These are phyloP conservation scores for Bradysia coprophila DNA, from an alignment of 1,140 invertebrate genomes.

Conservation along the genomic window DNA sequence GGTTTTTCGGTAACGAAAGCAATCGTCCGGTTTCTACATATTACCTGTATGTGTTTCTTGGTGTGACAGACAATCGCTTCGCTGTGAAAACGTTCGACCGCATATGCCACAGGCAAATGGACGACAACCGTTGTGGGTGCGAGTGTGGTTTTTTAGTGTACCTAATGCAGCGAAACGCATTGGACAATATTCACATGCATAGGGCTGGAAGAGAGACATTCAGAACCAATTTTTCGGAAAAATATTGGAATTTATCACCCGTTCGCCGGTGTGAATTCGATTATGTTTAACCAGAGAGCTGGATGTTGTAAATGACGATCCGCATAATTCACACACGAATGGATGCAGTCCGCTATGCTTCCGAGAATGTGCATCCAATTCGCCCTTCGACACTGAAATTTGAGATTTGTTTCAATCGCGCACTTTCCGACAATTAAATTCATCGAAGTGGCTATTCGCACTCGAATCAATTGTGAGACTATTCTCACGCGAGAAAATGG, in stretches of 20 bases:
- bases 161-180: conserved; percentile 52
- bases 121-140: conserved; percentile 61
- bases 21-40: background rate
- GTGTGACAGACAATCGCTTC: conserved; percentile 40
- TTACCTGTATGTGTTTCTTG: conserved; percentile 35
- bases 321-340: conserved; percentile 52
- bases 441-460: no score
- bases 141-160: conserved; percentile 41
- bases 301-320: conserved; percentile 53
- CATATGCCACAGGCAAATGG: conserved; percentile 71
- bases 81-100: conserved; percentile 51
- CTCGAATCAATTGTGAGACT: no score
- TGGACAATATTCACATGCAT: conserved; percentile 68
- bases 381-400: conserved; percentile 25
- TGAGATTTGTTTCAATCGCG: background rate
- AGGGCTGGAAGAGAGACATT: conserved; percentile 71
- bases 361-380: conserved; percentile 34
- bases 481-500: no score
- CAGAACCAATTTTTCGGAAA: conserved; percentile 38
- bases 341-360: conserved; percentile 47
- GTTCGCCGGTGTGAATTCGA: conserved; percentile 46
- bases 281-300: conserved; percentile 50
- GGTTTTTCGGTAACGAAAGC: no score
- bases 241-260: no score
- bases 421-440: no score